Conservation (phyloP, 2,113 vertebrate genomes). For the Craseonycteris thonglongyai region DNA sequence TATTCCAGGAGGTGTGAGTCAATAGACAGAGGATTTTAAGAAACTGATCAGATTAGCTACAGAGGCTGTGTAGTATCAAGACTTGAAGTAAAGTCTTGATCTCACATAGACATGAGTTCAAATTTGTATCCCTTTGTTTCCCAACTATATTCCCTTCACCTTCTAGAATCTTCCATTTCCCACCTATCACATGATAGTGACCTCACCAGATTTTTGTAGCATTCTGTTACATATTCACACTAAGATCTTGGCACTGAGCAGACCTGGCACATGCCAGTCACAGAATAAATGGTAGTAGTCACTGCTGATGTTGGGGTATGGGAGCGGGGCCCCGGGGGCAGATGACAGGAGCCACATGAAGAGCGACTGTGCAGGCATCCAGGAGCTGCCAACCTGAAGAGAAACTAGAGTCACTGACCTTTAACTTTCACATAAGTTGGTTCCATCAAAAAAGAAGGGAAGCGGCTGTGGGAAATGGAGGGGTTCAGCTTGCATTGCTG, state of each 20-base stretch:
- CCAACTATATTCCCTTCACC: no score
- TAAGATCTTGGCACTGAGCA: not conserved
- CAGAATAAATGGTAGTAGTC: not conserved
- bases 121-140: not conserved
- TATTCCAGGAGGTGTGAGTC: not conserved
- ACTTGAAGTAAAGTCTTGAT: not conserved
- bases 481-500: not conserved
- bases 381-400: not conserved
- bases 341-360: not conserved
- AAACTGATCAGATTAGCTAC: not conserved
- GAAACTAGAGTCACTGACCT: not conserved
- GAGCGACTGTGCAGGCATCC: no score
- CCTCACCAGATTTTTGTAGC: not conserved
- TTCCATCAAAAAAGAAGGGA: not conserved
- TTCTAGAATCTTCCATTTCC: not conserved
- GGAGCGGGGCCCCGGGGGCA: not conserved
- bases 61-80: not conserved
- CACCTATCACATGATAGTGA: not conserved
- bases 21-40: not conserved
- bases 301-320: not conserved
- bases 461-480: no score
- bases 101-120: not conserved
- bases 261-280: not conserved
- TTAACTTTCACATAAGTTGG: rapidly evolving
- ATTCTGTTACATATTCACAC: not conserved